phyloP scores from a whole-genome alignment of 1,140 invertebrate species.

The Ostrea edulis region DNA sequence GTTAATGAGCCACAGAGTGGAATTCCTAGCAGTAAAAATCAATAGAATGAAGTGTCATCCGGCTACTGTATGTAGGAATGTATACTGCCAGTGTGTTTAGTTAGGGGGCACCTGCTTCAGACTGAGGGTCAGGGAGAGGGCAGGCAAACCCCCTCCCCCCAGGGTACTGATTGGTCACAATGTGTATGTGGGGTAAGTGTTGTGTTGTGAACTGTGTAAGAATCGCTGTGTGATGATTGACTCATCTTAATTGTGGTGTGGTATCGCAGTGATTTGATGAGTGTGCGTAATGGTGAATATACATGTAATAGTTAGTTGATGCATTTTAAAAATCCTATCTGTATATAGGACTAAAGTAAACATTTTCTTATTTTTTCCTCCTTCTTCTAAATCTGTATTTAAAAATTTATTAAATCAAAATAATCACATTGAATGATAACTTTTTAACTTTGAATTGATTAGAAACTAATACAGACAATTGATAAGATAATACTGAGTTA shows the following conservation, averaged over 20 bases:
- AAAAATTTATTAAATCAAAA: too few species aligned
- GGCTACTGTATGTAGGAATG: not conserved
- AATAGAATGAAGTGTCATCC: constrained; percentile 5
- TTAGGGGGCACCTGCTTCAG: not conserved
- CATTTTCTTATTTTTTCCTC: too few species aligned
- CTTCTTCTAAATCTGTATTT: too few species aligned
- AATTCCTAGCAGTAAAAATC: not conserved
- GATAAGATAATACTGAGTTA: too few species aligned
- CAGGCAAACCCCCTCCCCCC: not conserved
- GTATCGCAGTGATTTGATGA: not conserved
- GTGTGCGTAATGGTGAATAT: not conserved
- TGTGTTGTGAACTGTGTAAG: not conserved
- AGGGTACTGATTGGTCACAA: not conserved
- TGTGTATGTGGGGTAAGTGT: constrained; percentile 23
- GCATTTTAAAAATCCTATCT: too few species aligned
- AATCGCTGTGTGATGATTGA: not conserved
- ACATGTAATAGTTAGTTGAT: not conserved
- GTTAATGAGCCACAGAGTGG: constrained; percentile 16
- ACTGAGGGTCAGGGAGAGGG: not conserved
- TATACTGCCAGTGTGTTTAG: not conserved
- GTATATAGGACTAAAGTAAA: too few species aligned
- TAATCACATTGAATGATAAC: too few species aligned
- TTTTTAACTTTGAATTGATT: too few species aligned
- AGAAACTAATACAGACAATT: too few species aligned
- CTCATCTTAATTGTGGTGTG: not conserved